Conservation (phyloP, 2,113 vertebrate genomes). For the Bucco capensis region DNA sequence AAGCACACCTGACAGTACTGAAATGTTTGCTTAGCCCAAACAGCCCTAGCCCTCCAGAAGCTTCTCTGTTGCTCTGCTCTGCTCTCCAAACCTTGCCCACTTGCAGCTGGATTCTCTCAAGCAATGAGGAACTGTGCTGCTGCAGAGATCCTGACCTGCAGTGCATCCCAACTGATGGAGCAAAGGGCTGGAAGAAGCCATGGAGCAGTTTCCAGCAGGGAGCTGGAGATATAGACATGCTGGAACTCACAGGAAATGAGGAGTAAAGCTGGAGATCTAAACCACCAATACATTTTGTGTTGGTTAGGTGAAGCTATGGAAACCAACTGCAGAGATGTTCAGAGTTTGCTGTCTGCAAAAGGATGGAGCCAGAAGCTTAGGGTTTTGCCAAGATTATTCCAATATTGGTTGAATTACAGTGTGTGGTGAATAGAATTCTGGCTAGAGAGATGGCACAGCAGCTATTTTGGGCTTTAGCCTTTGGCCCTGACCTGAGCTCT, state of each 20-base stretch:
- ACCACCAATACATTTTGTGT: neutral
- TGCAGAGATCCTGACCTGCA: neutral
- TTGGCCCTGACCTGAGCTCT: neutral
- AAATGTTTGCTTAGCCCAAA: neutral
- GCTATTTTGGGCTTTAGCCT: neutral
- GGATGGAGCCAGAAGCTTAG: neutral
- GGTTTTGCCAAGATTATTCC: neutral
- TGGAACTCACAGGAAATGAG: slow-evolving; percentile 2
- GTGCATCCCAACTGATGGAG: slow-evolving; percentile 21
- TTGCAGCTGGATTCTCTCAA: slow-evolving; percentile 28
- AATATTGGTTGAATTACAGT: neutral
- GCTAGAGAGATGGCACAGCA: neutral
- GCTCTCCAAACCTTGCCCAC: slow-evolving; percentile 8
- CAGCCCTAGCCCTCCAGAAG: neutral
- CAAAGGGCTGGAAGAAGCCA: neutral
- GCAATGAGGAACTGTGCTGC: neutral
- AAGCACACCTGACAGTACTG: neutral
- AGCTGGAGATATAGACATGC: slow-evolving; percentile 22
- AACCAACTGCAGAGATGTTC: neutral
- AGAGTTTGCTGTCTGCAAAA: neutral
- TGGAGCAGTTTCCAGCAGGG: neutral
- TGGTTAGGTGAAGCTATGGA: neutral
- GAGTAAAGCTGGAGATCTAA: slow-evolving; percentile 16
- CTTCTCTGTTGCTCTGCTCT: neutral
- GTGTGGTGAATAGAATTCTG: neutral